Evolutionary conservation across 1,140 invertebrate species (phyloP).

Genomic region (Thereuonema tuberculata): DNA sequence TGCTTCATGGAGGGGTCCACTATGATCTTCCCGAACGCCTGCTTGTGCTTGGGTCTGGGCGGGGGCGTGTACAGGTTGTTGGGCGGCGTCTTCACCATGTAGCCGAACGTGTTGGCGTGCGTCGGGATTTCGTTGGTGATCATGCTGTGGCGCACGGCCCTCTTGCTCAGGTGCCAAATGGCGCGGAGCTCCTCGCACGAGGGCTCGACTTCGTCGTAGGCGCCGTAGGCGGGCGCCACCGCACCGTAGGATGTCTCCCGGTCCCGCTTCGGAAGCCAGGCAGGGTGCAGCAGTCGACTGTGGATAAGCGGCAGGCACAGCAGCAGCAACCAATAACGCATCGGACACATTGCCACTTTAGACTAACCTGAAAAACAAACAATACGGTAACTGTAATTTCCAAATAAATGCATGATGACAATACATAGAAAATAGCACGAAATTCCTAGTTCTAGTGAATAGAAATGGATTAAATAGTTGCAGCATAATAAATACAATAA

Average conservation of each 20-base stretch:
- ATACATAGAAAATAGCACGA: too few species aligned
- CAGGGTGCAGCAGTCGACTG: background rate
- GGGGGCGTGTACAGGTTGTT: background rate
- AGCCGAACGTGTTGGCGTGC: background rate
- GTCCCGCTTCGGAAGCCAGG: background rate
- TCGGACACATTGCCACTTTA: too few species aligned
- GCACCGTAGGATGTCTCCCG: background rate
- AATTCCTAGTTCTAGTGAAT: too few species aligned
- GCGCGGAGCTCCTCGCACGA: slow-evolving; percentile 6
- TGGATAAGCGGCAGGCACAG: background rate
- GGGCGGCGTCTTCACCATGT: background rate
- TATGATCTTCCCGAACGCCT: background rate
- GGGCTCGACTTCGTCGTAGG: background rate
- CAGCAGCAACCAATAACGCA: too few species aligned
- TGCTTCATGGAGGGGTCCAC: background rate
- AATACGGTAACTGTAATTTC: too few species aligned
- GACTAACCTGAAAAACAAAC: too few species aligned
- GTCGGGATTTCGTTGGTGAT: slow-evolving; percentile 2
- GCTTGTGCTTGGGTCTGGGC: background rate
- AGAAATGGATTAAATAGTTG: too few species aligned
- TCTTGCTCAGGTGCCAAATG: slow-evolving; percentile 8
- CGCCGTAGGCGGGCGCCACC: too few species aligned
- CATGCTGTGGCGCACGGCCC: background rate
- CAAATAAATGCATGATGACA: too few species aligned
- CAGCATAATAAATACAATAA: too few species aligned